phyloP scores from a whole-genome alignment of 2,797 vertebrate genomes.

The Artibeus jamaicensis region DNA sequence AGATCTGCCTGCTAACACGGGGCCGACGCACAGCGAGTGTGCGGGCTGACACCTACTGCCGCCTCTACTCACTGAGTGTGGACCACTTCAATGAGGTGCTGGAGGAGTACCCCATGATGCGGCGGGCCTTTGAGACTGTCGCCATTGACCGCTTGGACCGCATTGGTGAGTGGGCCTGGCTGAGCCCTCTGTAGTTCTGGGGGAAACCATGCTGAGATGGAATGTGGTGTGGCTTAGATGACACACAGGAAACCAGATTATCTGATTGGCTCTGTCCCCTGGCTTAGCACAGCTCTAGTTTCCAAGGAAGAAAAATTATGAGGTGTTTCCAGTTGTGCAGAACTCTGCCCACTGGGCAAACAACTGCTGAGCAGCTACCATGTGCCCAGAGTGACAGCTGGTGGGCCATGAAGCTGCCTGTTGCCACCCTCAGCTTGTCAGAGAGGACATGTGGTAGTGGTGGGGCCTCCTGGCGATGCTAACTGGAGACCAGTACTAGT shows the following conservation, averaged over 20 bases:
- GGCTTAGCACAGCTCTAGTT: neutral
- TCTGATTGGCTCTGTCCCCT: neutral
- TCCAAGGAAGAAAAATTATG: neutral
- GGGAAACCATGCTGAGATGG: accelerated
- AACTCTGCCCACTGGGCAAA: neutral
- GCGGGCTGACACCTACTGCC: conserved; percentile 95
- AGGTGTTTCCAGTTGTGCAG: neutral
- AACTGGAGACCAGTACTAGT: neutral
- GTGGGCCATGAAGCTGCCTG: neutral
- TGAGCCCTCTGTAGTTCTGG: neutral
- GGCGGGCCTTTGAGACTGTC: conserved; percentile 97
- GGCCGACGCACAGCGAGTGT: conserved; percentile 96
- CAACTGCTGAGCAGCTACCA: neutral
- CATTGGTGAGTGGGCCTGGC: conserved; percentile 88
- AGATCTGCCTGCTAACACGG: conserved; percentile 96
- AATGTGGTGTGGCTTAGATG: neutral
- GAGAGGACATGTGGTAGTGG: neutral
- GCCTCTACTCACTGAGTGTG: conserved; percentile 95
- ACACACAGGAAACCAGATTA: too few species aligned
- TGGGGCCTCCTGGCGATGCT: neutral
- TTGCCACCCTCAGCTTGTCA: neutral
- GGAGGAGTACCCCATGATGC: conserved; percentile 99
- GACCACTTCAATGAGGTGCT: conserved; percentile 99
- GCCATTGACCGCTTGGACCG: conserved; percentile 93
- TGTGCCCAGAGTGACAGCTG: neutral